phyloP scores from a whole-genome alignment of 2,888 invertebrate species.

The Drosophila paracracens region DNA sequence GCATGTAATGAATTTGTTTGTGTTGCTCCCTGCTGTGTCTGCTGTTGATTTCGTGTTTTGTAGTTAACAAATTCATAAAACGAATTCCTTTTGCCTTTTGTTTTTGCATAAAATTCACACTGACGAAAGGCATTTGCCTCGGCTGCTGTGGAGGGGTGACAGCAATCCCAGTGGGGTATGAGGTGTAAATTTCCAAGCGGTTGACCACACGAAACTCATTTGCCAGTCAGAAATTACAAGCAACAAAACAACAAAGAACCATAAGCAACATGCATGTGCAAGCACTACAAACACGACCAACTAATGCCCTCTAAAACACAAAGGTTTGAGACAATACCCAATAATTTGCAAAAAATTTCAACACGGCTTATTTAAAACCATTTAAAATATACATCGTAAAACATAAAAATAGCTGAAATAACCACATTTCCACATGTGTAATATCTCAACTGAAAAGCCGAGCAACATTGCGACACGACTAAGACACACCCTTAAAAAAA shows the following conservation, averaged over 20 bases:
- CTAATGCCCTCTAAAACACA: slow-evolving; percentile 22
- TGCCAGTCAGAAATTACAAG: slow-evolving; percentile 64
- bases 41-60: slow-evolving; percentile 63
- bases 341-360: background rate
- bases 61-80: slow-evolving; percentile 76
- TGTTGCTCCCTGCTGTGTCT: slow-evolving; percentile 4
- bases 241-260: slow-evolving; percentile 13
- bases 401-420: background rate
- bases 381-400: background rate
- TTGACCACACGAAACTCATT: slow-evolving; percentile 74
- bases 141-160: background rate
- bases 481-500: background rate
- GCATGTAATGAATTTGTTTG: slow-evolving; percentile 46
- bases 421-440: background rate
- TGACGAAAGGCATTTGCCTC: slow-evolving; percentile 43
- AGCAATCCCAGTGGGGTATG: background rate
- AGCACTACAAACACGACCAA: slow-evolving; percentile 2
- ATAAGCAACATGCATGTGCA: background rate
- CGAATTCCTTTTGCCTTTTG: slow-evolving; percentile 57
- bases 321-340: background rate
- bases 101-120: slow-evolving; percentile 48
- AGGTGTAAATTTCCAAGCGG: slow-evolving; percentile 62
- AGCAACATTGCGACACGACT: background rate
- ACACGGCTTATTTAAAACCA: background rate
- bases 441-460: background rate